A percentile compares a stretch with the other conserved stretches of the same genome.
phyloP scores from a whole-genome alignment of 64 coral and sea anemone genomes.

The Stichodactyla mertensii region DNA sequence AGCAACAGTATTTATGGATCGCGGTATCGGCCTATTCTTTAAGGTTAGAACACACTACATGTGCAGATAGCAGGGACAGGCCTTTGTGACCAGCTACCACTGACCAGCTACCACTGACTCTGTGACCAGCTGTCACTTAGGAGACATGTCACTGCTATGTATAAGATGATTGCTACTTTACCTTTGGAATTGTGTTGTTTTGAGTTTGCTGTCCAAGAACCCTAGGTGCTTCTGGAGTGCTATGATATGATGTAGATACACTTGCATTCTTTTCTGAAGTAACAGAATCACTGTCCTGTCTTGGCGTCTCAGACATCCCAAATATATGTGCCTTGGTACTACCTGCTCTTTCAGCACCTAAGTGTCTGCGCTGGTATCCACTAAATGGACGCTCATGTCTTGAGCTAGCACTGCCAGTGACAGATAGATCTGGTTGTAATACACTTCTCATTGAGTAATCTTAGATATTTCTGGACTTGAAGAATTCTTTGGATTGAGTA shows the following conservation, averaged over 20 bases:
- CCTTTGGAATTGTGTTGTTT: neutral
- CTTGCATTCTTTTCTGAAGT: neutral
- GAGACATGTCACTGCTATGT: no score
- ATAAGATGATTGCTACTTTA: neutral
- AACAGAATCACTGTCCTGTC: conserved; percentile 4
- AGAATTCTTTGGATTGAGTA: neutral
- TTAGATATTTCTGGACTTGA: neutral
- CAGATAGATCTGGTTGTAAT: conserved; percentile 31
- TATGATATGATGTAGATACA: neutral
- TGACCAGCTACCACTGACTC: no score
- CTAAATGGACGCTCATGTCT: conserved; percentile 37
- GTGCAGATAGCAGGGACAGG: no score
- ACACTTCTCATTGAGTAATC: neutral
- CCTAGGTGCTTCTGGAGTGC: conserved; percentile 1
- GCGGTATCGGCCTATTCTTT: no score
- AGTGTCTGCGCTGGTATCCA: conserved; percentile 19
- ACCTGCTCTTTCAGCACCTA: conserved; percentile 4
- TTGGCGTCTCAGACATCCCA: conserved; percentile 42
- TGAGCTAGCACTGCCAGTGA: conserved; percentile 41
- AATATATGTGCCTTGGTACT: conserved; percentile 50
- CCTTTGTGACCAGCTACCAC: no score
- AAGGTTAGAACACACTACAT: no score
- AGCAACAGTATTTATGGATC: no score
- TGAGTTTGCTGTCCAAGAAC: neutral
- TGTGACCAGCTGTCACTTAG: no score